A percentile compares a stretch with the other conserved stretches of the same genome.
Evolutionary conservation across 2,888 invertebrate species (phyloP).

Genomic region (Napeogenes inachia): DNA sequence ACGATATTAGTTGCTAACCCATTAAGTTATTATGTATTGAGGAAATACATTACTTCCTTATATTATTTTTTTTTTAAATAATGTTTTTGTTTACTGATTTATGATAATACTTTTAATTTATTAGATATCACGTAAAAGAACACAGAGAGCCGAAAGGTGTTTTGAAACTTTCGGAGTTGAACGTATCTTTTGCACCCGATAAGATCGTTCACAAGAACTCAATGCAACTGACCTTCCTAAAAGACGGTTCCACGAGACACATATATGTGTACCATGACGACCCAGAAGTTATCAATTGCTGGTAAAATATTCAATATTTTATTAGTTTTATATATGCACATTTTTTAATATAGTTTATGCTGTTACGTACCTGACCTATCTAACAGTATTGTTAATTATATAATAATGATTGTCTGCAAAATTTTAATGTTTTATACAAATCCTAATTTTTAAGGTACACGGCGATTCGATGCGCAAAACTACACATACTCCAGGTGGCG

Average conservation of each 20-base stretch:
- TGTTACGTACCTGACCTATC: no score
- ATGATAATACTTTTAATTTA: constrained; percentile 20
- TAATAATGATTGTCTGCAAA: no score
- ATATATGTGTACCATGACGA: constrained; percentile 93
- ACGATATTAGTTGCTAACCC: no score
- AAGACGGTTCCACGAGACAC: constrained; percentile 90
- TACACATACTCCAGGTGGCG: constrained; percentile 89
- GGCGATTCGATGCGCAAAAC: constrained; percentile 89
- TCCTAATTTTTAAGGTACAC: constrained; percentile 72
- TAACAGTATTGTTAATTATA: no score
- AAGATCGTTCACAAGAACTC: constrained; percentile 89
- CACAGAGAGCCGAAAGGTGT: constrained; percentile 89
- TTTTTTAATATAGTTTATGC: not conserved
- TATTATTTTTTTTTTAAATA: no score
- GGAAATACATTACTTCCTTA: no score
- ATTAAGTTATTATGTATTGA: no score
- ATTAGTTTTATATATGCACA: constrained; percentile 1
- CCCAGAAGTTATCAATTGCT: constrained; percentile 89
- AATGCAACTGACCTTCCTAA: constrained; percentile 90
- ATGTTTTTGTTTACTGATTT: not conserved
- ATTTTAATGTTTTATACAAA: no score
- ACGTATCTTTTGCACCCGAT: constrained; percentile 89
- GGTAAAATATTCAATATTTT: constrained; percentile 70
- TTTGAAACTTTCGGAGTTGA: constrained; percentile 87
- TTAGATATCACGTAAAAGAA: constrained; percentile 83